These are phyloP conservation scores for Aphelenchoides besseyi DNA, from an alignment of 1,140 invertebrate genomes.

Conservation along the genomic window DNA sequence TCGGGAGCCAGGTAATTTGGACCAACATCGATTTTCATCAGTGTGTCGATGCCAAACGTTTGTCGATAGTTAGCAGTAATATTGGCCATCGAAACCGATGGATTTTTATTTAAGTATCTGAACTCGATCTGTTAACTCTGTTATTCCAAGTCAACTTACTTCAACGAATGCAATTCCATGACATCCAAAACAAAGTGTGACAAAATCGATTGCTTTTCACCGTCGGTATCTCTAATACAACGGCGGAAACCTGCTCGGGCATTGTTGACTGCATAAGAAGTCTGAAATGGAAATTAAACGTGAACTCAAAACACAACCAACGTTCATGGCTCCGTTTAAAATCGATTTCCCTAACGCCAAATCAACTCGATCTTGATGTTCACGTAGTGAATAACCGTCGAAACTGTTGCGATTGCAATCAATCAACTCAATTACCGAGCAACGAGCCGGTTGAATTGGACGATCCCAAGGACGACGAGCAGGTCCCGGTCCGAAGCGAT, in stretches of 20 bases:
- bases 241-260: not conserved
- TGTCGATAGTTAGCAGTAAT: not conserved
- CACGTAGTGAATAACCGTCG: conserved; percentile 5
- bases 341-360: not conserved
- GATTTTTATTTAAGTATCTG: not conserved
- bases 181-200: not conserved
- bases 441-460: not conserved
- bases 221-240: not conserved
- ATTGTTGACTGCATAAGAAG: not conserved
- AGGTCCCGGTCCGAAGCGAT: not conserved
- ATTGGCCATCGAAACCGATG: not conserved
- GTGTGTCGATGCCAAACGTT: not conserved
- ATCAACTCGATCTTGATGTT: conserved; percentile 9
- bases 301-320: not conserved
- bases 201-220: not conserved
- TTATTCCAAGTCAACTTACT: not conserved
- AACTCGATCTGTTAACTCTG: not conserved
- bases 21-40: not conserved
- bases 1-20: conserved; percentile 17
- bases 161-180: not conserved
- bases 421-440: not conserved
- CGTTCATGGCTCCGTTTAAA: not conserved
- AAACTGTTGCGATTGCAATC: conserved; percentile 1
- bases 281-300: not conserved
- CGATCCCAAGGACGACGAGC: not conserved